phyloP scores from a whole-genome alignment of 2,888 invertebrate species.

The Apamea anceps region DNA sequence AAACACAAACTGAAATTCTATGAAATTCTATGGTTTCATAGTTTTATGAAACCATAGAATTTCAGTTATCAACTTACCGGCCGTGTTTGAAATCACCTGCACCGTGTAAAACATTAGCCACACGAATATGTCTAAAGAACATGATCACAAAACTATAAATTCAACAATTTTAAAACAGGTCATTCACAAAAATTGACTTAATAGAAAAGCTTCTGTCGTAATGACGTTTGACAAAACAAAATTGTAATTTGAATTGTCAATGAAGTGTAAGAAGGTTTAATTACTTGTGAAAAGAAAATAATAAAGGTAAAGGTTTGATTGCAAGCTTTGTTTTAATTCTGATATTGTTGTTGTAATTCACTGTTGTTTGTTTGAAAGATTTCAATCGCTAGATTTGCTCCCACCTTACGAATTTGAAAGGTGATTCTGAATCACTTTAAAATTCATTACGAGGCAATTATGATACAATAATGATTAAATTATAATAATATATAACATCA shows the following conservation, averaged over 20 bases:
- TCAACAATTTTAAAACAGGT: not conserved
- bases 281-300: not conserved
- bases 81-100: not conserved
- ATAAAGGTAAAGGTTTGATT: not conserved
- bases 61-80: slow-evolving; percentile 25
- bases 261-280: not conserved
- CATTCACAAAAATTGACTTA: not conserved
- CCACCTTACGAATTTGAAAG: too few relatives aligned
- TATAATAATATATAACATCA: too few relatives aligned
- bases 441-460: too few relatives aligned
- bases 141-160: slow-evolving; percentile 27
- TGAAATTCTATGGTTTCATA: too few relatives aligned
- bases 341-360: not conserved
- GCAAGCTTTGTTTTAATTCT: too few relatives aligned
- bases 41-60: too few relatives aligned
- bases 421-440: too few relatives aligned
- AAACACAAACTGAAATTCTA: too few relatives aligned
- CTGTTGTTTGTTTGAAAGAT: too few relatives aligned
- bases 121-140: slow-evolving; percentile 20
- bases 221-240: slow-evolving; percentile 25
- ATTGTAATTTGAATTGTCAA: not conserved
- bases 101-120: not conserved
- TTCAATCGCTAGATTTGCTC: too few relatives aligned
- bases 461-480: too few relatives aligned
- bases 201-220: slow-evolving; percentile 3